phyloP scores from a whole-genome alignment of 1,140 invertebrate genomes.

The Hydropsyche tenuis region DNA sequence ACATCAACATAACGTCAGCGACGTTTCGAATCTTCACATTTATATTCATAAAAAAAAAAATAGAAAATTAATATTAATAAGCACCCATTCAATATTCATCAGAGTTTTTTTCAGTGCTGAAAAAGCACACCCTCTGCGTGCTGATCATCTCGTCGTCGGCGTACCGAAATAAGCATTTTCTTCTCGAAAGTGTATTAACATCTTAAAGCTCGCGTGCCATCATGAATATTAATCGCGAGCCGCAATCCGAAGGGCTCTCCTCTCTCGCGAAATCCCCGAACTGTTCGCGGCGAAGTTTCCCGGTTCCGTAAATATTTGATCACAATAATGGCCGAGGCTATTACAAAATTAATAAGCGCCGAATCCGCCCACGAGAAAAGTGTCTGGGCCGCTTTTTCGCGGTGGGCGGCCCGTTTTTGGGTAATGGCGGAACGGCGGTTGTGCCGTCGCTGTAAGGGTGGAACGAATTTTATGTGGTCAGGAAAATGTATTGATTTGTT shows the following conservation, averaged over 20 bases:
- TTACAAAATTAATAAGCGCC: constrained; percentile 22
- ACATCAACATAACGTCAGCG: no score
- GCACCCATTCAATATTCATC: constrained; percentile 14
- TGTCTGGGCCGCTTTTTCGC: no score
- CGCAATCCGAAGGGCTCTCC: neutral
- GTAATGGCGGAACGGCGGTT: no score
- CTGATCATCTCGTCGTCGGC: neutral
- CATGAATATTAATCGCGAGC: constrained; percentile 12
- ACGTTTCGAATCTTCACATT: no score
- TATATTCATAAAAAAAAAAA: constrained; percentile 1
- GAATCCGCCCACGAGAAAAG: no score
- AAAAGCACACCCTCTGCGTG: neutral
- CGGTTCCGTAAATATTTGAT: constrained; percentile 23
- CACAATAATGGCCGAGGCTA: constrained; percentile 15
- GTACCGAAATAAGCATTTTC: no score
- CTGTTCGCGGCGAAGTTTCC: constrained; percentile 3
- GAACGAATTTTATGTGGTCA: no score
- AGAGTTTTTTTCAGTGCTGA: no score
- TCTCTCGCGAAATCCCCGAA: no score
- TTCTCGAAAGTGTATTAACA: constrained; percentile 9
- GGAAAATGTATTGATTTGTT: no score
- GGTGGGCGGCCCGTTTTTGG: no score
- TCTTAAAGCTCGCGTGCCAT: constrained; percentile 19
- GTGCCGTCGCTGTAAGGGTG: no score
- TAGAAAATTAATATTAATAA: constrained; percentile 8